A percentile compares a stretch with the other conserved stretches of the same genome.
These are phyloP conservation scores for Siderastrea siderea DNA, from an alignment of 92 coral and sea anemone species.

Conservation along the genomic window DNA sequence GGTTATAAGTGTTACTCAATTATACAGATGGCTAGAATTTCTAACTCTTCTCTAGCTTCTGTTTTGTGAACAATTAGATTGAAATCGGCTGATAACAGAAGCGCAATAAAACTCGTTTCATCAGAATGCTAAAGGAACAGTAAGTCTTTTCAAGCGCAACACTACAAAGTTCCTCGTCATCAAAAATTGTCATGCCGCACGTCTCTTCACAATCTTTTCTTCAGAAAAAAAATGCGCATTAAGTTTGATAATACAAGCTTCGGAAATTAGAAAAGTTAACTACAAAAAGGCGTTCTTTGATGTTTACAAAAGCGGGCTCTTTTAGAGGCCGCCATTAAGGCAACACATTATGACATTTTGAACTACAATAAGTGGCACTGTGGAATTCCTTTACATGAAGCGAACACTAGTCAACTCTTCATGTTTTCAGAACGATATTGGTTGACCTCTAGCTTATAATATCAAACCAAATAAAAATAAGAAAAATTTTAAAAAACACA, in stretches of 20 bases:
- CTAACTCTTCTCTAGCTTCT: background rate
- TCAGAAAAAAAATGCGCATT: background rate
- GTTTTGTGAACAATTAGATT: background rate
- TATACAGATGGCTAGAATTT: conserved; percentile 6
- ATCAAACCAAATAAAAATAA: conserved; percentile 39
- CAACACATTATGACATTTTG: conserved; percentile 6
- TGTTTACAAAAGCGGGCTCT: background rate
- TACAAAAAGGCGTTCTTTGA: background rate
- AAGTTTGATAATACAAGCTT: background rate
- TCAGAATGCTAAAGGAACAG: conserved; percentile 44
- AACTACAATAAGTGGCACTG: conserved; percentile 22
- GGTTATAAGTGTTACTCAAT: background rate
- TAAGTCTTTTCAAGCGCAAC: conserved; percentile 18
- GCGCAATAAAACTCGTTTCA: conserved; percentile 9
- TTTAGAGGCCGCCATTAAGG: background rate
- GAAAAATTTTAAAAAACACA: conserved; percentile 10
- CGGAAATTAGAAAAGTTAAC: background rate
- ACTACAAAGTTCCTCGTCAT: background rate
- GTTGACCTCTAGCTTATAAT: background rate
- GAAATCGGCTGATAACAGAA: conserved; percentile 5
- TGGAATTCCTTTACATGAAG: conserved; percentile 50
- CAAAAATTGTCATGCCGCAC: background rate
- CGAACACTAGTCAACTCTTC: background rate
- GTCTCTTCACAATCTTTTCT: background rate
- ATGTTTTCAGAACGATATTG: conserved; percentile 16